These are phyloP conservation scores for Cerastoderma edule DNA, from an alignment of 2,888 invertebrate genomes.

Conservation along the genomic window DNA sequence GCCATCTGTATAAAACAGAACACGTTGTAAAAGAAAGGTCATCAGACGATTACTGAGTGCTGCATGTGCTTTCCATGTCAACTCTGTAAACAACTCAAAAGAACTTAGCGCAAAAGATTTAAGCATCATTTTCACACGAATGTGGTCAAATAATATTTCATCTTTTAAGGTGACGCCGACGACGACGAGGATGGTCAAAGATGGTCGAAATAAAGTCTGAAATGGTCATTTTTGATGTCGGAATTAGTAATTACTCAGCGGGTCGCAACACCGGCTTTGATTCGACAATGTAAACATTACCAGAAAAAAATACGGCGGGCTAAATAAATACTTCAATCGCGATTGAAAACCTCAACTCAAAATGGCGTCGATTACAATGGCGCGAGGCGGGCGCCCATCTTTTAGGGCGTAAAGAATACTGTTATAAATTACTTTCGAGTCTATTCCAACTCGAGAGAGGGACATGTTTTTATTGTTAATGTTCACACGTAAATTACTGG, in stretches of 20 bases:
- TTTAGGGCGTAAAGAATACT: slow-evolving; percentile 33
- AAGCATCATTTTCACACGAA: too few relatives aligned
- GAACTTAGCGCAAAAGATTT: too few relatives aligned
- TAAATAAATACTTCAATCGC: slow-evolving; percentile 45
- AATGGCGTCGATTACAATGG: slow-evolving; percentile 41
- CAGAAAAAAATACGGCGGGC: slow-evolving; percentile 31
- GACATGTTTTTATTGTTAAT: slow-evolving; percentile 38
- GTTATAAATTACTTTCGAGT: slow-evolving; percentile 38
- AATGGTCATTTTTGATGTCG: slow-evolving; percentile 45
- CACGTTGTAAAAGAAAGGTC: too few relatives aligned
- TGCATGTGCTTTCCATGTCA: too few relatives aligned
- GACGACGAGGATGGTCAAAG: slow-evolving; percentile 42
- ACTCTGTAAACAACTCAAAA: too few relatives aligned
- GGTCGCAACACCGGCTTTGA: slow-evolving; percentile 25
- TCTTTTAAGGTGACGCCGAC: slow-evolving; percentile 30
- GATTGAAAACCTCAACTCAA: slow-evolving; percentile 23
- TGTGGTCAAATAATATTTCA: too few relatives aligned
- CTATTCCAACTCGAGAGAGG: slow-evolving; percentile 38
- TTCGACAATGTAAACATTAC: slow-evolving; percentile 45
- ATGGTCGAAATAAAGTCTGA: slow-evolving; percentile 33
- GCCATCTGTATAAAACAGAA: too few relatives aligned
- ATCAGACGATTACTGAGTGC: too few relatives aligned
- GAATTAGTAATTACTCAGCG: slow-evolving; percentile 54
- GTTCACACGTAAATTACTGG: slow-evolving; percentile 32
- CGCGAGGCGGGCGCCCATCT: slow-evolving; percentile 24